Evolutionary conservation across 2,113 vertebrate species (phyloP), one percentile per base, ranked within the genome.

Genomic region (Podilymbus podiceps): DNA sequence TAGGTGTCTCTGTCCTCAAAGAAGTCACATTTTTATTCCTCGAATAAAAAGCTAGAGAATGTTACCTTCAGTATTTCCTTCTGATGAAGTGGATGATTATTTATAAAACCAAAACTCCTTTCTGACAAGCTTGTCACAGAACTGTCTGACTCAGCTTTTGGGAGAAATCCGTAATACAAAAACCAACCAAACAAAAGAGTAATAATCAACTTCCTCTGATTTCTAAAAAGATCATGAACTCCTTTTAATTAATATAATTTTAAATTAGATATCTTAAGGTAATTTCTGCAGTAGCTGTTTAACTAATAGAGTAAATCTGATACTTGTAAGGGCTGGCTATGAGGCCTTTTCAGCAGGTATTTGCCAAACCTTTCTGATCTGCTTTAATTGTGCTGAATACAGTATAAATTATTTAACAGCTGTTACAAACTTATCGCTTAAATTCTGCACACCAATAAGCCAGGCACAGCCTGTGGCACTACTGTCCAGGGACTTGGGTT

Each of bases 1-100:
- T 64, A 88, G 18, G 52, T 66, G 31, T 81, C 24, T 90, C 53
- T 67, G 28, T 75, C 44, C 28, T 90, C 50, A 81, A 81, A 86
- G 24, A 91, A 83, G 30, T 27, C 9, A 60, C 8, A 6, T 22
- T 78, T 94, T 80, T 96, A 38, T 53, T 80, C 31, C 33, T 59
- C 44, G 25, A 76, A 67, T 74, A 56, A 94, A 38, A 93, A 83
- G 35, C 6, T 62, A 64, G 60, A 95, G 20, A 4, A 55, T n/a
- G 79, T 86, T 98, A 99, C 99, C 99, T 99, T 99, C 87, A 99
- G 96, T 82, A 99, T 98, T n/a, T 99, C 99, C 97, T 99, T 99
- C 24, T 99, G 98, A 90, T 99, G 98, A 89, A 99, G 96, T 8
- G 99, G 99, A 44, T 99, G 98, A 87, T 96, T 97, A 85, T 99